phyloP scores from a whole-genome alignment of 2,888 invertebrate genomes.

The Parnassius orleans region DNA sequence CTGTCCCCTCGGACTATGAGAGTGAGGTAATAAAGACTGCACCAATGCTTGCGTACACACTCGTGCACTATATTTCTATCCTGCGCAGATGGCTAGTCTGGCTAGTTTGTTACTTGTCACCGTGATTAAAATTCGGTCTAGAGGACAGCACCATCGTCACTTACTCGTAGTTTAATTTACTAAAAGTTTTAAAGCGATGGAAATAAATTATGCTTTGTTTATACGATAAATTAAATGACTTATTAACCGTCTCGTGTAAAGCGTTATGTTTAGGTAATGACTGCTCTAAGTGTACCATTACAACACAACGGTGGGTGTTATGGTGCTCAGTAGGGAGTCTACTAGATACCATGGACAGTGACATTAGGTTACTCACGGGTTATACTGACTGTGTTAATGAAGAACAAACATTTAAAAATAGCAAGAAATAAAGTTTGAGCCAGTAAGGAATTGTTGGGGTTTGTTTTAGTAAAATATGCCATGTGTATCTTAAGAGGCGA shows the following conservation, averaged over 20 bases:
- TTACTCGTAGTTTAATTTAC: background rate
- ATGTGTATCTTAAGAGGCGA: no score
- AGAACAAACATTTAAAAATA: background rate
- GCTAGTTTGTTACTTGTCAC: no score
- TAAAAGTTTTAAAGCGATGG: background rate
- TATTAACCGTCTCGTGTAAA: constrained; percentile 32
- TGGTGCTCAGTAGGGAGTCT: constrained; percentile 39
- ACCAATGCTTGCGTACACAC: no score
- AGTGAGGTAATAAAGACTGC: no score
- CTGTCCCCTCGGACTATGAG: no score
- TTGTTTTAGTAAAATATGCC: no score
- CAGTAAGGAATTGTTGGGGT: no score
- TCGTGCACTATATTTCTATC: no score
- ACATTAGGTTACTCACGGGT: constrained; percentile 33
- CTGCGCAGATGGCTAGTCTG: no score
- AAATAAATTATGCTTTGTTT: constrained; percentile 11
- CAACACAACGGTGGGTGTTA: constrained; percentile 35
- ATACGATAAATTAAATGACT: constrained; percentile 11
- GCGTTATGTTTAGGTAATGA: constrained; percentile 34
- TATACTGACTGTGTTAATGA: constrained; percentile 14
- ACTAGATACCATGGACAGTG: constrained; percentile 24
- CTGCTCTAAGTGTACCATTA: constrained; percentile 38
- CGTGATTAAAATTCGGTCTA: no score
- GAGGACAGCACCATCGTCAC: background rate
- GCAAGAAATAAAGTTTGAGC: no score